phyloP scores from a whole-genome alignment of 2,113 vertebrate species.

The Polyodon spathula region DNA sequence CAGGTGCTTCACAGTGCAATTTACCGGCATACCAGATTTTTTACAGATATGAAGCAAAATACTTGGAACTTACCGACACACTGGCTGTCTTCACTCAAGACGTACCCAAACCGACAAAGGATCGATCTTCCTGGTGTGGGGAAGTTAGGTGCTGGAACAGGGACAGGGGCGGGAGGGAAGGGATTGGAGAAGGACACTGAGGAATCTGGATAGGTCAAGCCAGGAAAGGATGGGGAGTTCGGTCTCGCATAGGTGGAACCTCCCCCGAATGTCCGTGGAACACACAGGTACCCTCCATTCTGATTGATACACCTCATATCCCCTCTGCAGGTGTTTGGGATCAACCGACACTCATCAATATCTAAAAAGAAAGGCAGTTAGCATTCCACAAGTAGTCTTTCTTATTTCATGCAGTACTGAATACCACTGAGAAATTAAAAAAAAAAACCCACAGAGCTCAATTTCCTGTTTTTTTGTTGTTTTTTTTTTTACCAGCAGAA shows the following conservation, averaged over 20 bases:
- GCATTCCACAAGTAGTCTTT: too few relatives aligned
- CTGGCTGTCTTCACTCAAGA: constrained; percentile 67
- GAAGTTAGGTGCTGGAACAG: constrained; percentile 69
- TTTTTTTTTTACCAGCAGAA: too few relatives aligned
- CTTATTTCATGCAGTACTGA: too few relatives aligned
- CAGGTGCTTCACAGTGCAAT: too few relatives aligned
- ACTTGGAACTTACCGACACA: constrained; percentile 73
- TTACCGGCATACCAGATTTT: too few relatives aligned
- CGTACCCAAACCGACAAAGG: constrained; percentile 80
- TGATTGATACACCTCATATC: constrained; percentile 97
- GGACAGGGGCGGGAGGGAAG: constrained; percentile 51
- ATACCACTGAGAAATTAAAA: too few relatives aligned
- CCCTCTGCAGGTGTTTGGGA: constrained; percentile 76
- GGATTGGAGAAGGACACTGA: constrained; percentile 49
- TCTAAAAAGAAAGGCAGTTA: constrained; percentile 51
- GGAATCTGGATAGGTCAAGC: constrained; percentile 53
- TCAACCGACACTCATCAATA: constrained; percentile 80
- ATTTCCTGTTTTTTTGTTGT: too few relatives aligned
- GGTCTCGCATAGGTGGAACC: constrained; percentile 41
- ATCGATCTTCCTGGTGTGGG: constrained; percentile 66
- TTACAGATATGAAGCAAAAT: too few relatives aligned
- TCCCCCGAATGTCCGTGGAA: constrained; percentile 72
- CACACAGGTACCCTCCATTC: constrained; percentile 87
- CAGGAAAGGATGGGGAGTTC: constrained; percentile 32
- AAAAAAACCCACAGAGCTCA: too few relatives aligned